Percentiles rank a stretch among this genome's conserved stretches.
Conservation (phyloP, 2,113 vertebrate genomes). For the Myotis yumanensis region DNA sequence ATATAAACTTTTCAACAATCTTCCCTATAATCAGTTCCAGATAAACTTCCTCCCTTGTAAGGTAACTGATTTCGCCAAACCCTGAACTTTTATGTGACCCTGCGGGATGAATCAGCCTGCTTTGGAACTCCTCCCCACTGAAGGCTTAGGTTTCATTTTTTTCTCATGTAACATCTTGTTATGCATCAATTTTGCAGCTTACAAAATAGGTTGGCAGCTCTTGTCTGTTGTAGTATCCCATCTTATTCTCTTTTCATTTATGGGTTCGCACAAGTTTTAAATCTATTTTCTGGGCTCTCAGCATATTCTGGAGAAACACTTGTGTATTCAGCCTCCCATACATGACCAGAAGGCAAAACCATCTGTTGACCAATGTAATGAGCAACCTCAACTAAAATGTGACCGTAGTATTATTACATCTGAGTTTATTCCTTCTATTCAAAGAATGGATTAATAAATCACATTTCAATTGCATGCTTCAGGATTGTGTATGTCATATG, state of each 20-base stretch:
- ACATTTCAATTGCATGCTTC: neutral
- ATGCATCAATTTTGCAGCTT: neutral
- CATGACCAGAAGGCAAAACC: neutral
- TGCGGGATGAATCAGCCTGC: neutral
- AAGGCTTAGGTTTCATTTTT: neutral
- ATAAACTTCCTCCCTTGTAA: neutral
- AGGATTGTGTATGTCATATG: neutral
- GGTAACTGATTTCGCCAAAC: neutral
- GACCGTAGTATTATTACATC: neutral
- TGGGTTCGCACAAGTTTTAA: neutral
- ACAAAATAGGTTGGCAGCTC: neutral
- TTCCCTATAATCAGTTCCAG: neutral
- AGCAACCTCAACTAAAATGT: neutral
- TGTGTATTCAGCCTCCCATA: neutral
- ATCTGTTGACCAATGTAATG: neutral
- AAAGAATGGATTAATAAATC: conserved; percentile 14
- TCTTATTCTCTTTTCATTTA: neutral
- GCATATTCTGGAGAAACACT: neutral
- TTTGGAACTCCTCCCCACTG: too few relatives aligned
- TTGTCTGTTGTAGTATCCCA: neutral
- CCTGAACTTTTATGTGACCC: neutral
- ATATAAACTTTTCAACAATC: neutral
- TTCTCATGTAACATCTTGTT: neutral
- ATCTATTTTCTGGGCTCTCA: neutral
- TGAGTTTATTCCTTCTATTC: neutral